Conservation (phyloP, 2,888 invertebrate genomes). For the Aphodius sticticus region DNA sequence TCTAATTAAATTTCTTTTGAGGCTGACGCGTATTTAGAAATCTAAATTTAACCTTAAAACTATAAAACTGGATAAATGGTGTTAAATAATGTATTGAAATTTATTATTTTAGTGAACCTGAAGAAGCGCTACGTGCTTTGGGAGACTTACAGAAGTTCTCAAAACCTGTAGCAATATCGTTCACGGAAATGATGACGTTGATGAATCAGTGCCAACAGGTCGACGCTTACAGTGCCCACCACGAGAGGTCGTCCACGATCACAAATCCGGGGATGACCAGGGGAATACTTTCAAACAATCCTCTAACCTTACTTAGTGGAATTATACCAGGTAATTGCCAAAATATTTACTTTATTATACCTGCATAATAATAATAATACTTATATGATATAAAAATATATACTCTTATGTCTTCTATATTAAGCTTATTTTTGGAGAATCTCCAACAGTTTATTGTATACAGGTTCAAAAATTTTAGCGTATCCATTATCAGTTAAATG, state of each 20-base stretch:
- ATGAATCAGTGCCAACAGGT: conserved; percentile 83
- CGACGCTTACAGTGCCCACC: conserved; percentile 50
- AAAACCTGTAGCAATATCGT: conserved; percentile 71
- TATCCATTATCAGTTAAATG: conserved; percentile 73
- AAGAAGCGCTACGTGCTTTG: conserved; percentile 71
- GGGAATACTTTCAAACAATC: conserved; percentile 68
- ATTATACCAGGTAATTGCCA: conserved; percentile 76
- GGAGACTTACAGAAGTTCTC: conserved; percentile 69
- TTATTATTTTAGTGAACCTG: conserved; percentile 68
- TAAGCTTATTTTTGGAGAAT: conserved; percentile 30
- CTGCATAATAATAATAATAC: not conserved
- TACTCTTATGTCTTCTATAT: not conserved
- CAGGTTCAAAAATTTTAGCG: conserved; percentile 66
- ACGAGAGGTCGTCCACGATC: conserved; percentile 32
- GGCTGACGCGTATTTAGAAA: not conserved
- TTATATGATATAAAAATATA: conserved; percentile 8
- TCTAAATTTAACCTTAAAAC: not conserved
- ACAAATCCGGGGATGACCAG: conserved; percentile 32
- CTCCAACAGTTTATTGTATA: conserved; percentile 59
- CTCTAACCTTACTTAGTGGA: conserved; percentile 77
- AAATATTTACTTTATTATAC: conserved; percentile 9
- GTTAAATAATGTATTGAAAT: too few species aligned
- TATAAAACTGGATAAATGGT: not conserved
- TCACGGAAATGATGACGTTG: conserved; percentile 78
- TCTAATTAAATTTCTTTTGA: not conserved